Evolutionary conservation across 92 coral and sea anemone genomes (phyloP).

Genomic region (Epizoanthus stellaris): DNA sequence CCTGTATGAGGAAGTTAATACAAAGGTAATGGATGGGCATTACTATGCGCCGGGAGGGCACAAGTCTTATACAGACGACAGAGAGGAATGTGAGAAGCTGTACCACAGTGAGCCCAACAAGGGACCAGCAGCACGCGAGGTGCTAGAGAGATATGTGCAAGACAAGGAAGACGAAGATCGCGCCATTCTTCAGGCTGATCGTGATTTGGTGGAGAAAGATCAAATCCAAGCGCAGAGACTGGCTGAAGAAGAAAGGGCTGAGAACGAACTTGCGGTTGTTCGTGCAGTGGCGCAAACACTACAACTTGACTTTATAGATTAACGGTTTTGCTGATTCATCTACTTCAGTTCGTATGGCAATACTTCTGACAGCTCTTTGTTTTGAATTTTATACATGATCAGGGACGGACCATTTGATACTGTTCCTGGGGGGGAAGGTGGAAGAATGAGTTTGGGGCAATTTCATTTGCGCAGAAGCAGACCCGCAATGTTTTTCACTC

Average conservation of each 20-base stretch:
- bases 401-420: too few species aligned
- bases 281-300: too few species aligned
- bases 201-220: neutral
- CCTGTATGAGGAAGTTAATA: conserved; percentile 19
- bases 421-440: too few species aligned
- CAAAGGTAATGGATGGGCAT: neutral
- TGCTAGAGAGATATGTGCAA: neutral
- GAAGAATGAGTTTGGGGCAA: too few species aligned
- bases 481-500: too few species aligned
- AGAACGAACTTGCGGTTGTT: too few species aligned
- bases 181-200: neutral
- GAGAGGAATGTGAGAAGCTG: neutral
- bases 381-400: too few species aligned
- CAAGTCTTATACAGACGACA: neutral
- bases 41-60: conserved; percentile 19
- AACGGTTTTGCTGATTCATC: too few species aligned
- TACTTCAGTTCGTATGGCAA: too few species aligned
- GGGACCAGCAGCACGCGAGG: conserved; percentile 34
- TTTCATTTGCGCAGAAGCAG: too few species aligned
- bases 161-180: conserved; percentile 1
- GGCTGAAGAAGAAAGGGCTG: neutral
- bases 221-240: neutral
- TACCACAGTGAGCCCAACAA: conserved; percentile 20
- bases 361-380: too few species aligned
- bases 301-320: too few species aligned